These are phyloP conservation scores for Tenebrio molitor DNA, from an alignment of 1,140 invertebrate genomes.

Conservation along the genomic window DNA sequence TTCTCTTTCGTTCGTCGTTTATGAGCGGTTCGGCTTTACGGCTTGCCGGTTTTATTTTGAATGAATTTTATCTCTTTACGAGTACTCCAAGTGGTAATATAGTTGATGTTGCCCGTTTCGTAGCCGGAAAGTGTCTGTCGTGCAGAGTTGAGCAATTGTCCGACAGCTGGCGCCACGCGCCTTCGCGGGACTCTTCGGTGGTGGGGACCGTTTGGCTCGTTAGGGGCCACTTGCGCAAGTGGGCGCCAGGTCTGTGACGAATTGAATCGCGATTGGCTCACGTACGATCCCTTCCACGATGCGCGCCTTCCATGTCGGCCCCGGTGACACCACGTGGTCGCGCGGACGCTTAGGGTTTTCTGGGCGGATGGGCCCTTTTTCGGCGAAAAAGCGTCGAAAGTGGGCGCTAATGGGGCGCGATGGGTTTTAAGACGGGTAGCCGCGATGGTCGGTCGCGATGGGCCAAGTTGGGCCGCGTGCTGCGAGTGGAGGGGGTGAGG, in stretches of 20 bases:
- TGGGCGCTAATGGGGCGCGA: not conserved
- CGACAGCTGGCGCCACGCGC: constrained; percentile 60
- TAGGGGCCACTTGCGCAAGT: constrained; percentile 64
- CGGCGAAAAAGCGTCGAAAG: too few relatives aligned
- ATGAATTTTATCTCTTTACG: constrained; percentile 63
- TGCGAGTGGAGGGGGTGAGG: constrained; percentile 39
- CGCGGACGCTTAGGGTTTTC: not conserved
- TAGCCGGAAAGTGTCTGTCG: constrained; percentile 60
- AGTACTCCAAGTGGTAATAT: constrained; percentile 61
- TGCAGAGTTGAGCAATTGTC: constrained; percentile 55
- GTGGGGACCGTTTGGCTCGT: constrained; percentile 54
- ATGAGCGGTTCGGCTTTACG: not conserved
- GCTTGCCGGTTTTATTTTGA: constrained; percentile 57
- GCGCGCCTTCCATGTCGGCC: constrained; percentile 33
- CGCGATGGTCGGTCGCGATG: too few relatives aligned
- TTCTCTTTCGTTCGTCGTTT: not conserved
- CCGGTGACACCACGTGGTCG: constrained; percentile 4
- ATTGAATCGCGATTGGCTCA: constrained; percentile 64
- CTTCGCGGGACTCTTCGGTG: constrained; percentile 50
- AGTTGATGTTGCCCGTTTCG: constrained; percentile 65
- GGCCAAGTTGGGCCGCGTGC: constrained; percentile 62
- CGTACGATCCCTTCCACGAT: constrained; percentile 64
- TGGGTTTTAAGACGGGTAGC: too few relatives aligned
- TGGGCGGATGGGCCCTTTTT: not conserved
- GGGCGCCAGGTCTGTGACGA: constrained; percentile 63